Base-by-base conservation (phyloP, 2,888 invertebrate species). In the Frankliniella intonsa region DNA sequence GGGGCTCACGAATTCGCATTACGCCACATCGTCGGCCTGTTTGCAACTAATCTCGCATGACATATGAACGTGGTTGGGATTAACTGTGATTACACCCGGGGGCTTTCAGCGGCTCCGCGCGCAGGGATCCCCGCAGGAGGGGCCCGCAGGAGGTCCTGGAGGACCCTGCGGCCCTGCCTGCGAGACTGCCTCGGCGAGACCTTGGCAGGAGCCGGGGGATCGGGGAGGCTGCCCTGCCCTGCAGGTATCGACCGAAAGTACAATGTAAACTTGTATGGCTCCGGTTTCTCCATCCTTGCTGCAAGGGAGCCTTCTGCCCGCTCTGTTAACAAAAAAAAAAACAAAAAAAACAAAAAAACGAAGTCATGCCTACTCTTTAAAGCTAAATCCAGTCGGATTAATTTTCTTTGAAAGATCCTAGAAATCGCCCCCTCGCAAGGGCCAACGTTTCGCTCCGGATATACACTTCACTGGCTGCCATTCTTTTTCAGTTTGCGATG, bases 11-110 rank as follows among this genome's bases (percentile, higher is more conserved):
- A 25, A 25, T 76, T 76, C 69, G 69, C 69, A 76, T 25, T 76
- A 76, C 22, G 69, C 69, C 69, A 25, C 69, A 25, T 76, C 25
- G 69, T 76, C 69, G 69, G 69, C 69, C 69, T 76, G 69, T 76
- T 76, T 76, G 69, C 69, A 76, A 76, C 69, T 76, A 76, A 76
- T 76, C 69, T 76, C 69, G 69, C 69, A 76, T 76, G 69, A 76
- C 69, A 76, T 76, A 76, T 76, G 69, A 76, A 76, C 69, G 69
- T 22, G 69, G 69, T 25, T 25, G 69, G 69, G 69, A 76, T 76
- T 76, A 76, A 76, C 69, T 76, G 69, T 76, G 69, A 76, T 76
- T 76, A 76, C 69, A 76, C 25, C 69, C 25, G 22, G 25, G 69
- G 69, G 69, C 69, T 76, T 55, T 55, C 69, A 12, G 69, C 69